Percentiles rank a stretch among this genome's conserved stretches.
These are phyloP conservation scores for Zaprionus kolodkinae DNA, from an alignment of 1,140 invertebrate species.

Conservation along the genomic window DNA sequence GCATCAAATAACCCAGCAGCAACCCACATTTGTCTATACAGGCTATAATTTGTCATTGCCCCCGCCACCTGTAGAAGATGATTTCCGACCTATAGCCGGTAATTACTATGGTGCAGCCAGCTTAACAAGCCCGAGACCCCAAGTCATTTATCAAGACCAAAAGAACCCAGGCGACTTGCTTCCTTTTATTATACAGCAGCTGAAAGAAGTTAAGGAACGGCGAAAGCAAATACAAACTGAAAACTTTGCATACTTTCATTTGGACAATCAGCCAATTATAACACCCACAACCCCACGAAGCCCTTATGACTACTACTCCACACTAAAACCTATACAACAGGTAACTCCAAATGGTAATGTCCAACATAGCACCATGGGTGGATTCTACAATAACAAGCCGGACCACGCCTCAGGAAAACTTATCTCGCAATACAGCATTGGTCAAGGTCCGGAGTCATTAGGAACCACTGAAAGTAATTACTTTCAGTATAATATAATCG, in stretches of 20 bases:
- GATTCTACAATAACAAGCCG: conserved; percentile 85
- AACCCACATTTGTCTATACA: conserved; percentile 60
- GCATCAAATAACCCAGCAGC: conserved; percentile 22
- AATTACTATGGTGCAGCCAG: conserved; percentile 63
- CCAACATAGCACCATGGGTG: conserved; percentile 85
- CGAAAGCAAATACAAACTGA: conserved; percentile 73
- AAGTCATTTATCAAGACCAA: conserved; percentile 30
- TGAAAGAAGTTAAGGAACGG: conserved; percentile 70
- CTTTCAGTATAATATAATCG: conserved; percentile 77
- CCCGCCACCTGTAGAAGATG: conserved; percentile 65
- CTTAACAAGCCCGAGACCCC: conserved; percentile 42
- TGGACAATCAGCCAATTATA: conserved; percentile 67
- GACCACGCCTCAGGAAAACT: conserved; percentile 54
- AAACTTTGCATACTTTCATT: conserved; percentile 82
- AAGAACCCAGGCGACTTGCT: conserved; percentile 52
- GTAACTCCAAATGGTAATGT: conserved; percentile 83
- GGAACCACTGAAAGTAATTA: conserved; percentile 79
- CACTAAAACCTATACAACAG: conserved; percentile 38
- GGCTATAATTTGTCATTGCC: conserved; percentile 76
- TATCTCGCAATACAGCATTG: conserved; percentile 75
- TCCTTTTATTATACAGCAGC: conserved; percentile 71
- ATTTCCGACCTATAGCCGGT: conserved; percentile 74
- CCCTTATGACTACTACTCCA: conserved; percentile 36
- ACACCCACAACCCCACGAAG: conserved; percentile 34
- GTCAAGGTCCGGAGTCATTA: conserved; percentile 20